Conservation (phyloP, 2,888 invertebrate species). For the Micropterix aruncella region DNA sequence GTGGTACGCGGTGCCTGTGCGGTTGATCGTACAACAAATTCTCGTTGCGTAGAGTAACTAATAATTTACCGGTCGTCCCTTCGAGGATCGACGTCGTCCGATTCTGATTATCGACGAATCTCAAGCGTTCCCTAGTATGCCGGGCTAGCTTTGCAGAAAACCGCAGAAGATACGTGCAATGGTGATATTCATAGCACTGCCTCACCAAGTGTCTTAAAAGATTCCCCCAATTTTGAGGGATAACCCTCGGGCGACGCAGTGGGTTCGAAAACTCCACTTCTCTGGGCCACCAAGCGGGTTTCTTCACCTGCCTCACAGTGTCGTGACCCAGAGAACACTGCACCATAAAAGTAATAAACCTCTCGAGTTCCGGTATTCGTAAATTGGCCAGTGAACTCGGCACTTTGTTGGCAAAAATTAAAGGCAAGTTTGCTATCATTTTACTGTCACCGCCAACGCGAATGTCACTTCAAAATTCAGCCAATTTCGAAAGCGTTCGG, state of each 20-base stretch:
- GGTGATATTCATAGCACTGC: slow-evolving; percentile 57
- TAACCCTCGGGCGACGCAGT: slow-evolving; percentile 34
- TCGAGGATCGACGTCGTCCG: slow-evolving; percentile 59
- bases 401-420: slow-evolving; percentile 56
- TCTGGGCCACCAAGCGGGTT: slow-evolving; percentile 60
- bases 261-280: slow-evolving; percentile 51
- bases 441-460: too few relatives aligned
- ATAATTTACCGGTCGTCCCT: slow-evolving; percentile 44
- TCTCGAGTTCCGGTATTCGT: slow-evolving; percentile 46
- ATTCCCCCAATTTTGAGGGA: slow-evolving; percentile 40
- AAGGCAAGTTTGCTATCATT: slow-evolving; percentile 61
- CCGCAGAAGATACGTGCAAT: slow-evolving; percentile 52
- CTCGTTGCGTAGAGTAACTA: slow-evolving; percentile 64
- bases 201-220: slow-evolving; percentile 50
- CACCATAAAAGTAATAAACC: slow-evolving; percentile 61
- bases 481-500: too few relatives aligned
- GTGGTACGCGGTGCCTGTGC: slow-evolving; percentile 13
- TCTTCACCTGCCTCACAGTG: slow-evolving; percentile 37
- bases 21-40: slow-evolving; percentile 41
- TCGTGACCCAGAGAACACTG: slow-evolving; percentile 59
- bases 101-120: slow-evolving; percentile 58
- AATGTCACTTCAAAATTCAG: too few relatives aligned
- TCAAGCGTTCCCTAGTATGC: slow-evolving; percentile 45
- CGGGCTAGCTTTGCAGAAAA: slow-evolving; percentile 56
- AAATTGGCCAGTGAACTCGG: slow-evolving; percentile 52